Evolutionary conservation across 2,888 invertebrate species (phyloP).

Genomic region (Melanophora roralis): DNA sequence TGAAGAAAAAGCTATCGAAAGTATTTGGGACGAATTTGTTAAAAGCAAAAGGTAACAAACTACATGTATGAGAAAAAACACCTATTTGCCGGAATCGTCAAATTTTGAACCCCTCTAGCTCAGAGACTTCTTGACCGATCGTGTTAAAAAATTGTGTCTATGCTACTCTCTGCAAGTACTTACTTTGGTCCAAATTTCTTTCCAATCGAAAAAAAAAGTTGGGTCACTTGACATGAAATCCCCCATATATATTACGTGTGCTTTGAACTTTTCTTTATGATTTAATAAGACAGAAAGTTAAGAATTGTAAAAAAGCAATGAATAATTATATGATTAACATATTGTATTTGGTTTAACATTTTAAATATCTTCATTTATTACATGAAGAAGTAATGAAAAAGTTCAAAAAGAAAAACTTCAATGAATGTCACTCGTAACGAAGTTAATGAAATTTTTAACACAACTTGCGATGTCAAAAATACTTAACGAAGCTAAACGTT

Average conservation of each 20-base stretch:
- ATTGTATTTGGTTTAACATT: slow-evolving; percentile 8
- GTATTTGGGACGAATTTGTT: too few relatives aligned
- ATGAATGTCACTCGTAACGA: slow-evolving; percentile 5
- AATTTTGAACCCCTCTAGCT: too few relatives aligned
- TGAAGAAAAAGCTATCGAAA: too few relatives aligned
- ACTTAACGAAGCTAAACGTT: neutral
- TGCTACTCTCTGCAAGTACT: too few relatives aligned
- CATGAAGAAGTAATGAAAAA: neutral
- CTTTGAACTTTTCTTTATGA: neutral
- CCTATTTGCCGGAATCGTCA: too few relatives aligned
- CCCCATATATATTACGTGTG: neutral
- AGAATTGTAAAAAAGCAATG: neutral
- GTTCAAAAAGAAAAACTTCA: neutral
- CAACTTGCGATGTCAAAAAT: neutral
- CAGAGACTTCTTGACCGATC: too few relatives aligned
- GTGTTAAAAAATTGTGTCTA: too few relatives aligned
- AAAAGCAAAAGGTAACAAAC: too few relatives aligned
- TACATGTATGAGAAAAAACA: too few relatives aligned
- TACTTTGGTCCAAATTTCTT: too few relatives aligned
- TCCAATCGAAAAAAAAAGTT: too few relatives aligned
- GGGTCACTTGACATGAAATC: too few relatives aligned
- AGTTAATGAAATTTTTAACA: neutral
- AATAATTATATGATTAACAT: slow-evolving; percentile 8
- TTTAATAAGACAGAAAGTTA: neutral
- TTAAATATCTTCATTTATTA: neutral